phyloP scores from a whole-genome alignment of 2,797 vertebrate genomes.

The Sphaeramia orbicularis region DNA sequence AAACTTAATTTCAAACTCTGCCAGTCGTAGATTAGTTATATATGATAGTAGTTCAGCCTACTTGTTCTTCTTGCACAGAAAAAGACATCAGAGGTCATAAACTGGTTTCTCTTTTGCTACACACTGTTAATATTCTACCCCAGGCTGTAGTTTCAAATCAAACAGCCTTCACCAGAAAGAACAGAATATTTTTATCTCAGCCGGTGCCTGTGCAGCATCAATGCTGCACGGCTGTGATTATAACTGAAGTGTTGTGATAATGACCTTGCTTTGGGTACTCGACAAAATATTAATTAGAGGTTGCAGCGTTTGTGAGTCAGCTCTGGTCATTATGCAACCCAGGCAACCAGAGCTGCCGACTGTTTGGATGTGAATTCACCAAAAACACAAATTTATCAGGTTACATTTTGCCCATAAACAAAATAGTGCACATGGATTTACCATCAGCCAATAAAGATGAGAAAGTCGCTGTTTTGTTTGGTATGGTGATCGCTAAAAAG shows the following conservation, averaged over 20 bases:
- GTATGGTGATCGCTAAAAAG: too few relatives aligned
- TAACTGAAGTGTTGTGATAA: conserved; percentile 70
- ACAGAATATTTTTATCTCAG: conserved; percentile 62
- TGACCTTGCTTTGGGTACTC: conserved; percentile 77
- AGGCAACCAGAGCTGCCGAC: conserved; percentile 33
- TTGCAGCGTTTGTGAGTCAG: conserved; percentile 77
- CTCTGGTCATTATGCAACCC: conserved; percentile 66
- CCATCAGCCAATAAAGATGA: too few relatives aligned
- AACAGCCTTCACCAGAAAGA: conserved; percentile 49
- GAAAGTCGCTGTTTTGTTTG: too few relatives aligned
- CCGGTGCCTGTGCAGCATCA: conserved; percentile 53
- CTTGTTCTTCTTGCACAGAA: conserved; percentile 25
- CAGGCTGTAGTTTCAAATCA: conserved; percentile 51
- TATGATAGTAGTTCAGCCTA: conserved; percentile 17
- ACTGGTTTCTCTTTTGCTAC: conserved; percentile 39
- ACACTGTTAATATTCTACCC: conserved; percentile 54
- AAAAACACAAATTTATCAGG: conserved; percentile 31
- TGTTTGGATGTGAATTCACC: conserved; percentile 47
- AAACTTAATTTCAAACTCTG: conserved; percentile 48
- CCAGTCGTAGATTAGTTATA: conserved; percentile 42
- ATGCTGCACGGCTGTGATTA: conserved; percentile 60
- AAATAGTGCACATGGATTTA: too few relatives aligned
- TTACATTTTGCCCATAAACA: conserved; percentile 3
- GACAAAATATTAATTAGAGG: conserved; percentile 79
- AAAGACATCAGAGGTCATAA: conserved; percentile 61